Evolutionary conservation across 2,888 invertebrate species (phyloP), one percentile per base, ranked within the genome.

Genomic region (Lamellibrachia satsuma): DNA sequence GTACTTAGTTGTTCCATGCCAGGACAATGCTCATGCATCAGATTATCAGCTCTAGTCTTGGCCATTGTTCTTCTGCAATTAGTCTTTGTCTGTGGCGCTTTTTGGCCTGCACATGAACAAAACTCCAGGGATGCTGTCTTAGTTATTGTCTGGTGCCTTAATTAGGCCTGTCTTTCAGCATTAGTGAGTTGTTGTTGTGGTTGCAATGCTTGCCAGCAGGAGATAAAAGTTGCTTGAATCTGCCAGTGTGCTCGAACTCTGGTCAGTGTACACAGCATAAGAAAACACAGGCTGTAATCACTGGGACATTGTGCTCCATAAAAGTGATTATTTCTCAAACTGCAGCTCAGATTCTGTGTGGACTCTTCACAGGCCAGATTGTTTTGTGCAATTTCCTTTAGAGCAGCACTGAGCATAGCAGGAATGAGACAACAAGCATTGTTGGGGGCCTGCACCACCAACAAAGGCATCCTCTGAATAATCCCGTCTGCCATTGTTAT

Each of bases 261-360:
- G 75, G 75, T n/a, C 75, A 55, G 22, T n/a, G 75, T 75, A 75
- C n/a, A 75, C 75, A 75, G n/a, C 22, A n/a, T 75, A 75, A 75
- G 75, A 75, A 75, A 75, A 75, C 22, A 75, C 75, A 75, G 75
- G n/a, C 75, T 75, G 75, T 75, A 75, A 75, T 75, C 75, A 75
- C 75, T 75, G 6, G 22, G 75, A 22, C n/a, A 75, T 75, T 75
- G 75, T 75, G 22, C 75, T 22, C 75, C 75, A 75, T 75, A 75
- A 75, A 75, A 75, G 75, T 75, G 75, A 75, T 75, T 75, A 75
- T 75, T 75, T 75, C 75, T 75, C 39, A 39, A 39, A 39, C 39
- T 39, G 39, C 39, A 39, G 39, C 39, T 39, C 75, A 11, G 75
- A 75, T 75, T 75, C 75, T 75, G n/a, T 75, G 15, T 75, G 75